Evolutionary conservation across 1,140 invertebrate genomes (phyloP), one percentile per base, ranked within the genome.

Genomic region (Ridgeia piscesae): DNA sequence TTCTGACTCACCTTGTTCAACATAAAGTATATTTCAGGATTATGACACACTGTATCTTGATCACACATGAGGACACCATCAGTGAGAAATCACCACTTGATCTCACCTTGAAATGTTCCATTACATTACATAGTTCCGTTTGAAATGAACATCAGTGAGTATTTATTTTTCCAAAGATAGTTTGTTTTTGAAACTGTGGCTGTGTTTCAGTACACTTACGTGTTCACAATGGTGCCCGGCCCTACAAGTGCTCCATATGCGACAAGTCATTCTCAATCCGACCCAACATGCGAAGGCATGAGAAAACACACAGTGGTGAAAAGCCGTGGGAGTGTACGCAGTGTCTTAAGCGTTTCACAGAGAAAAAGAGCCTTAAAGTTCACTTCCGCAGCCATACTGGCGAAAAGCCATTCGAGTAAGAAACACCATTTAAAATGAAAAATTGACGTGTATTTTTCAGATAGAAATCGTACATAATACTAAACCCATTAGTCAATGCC

Each of bases 381-480:
- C 99, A 99, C 95, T 96, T 99, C 50, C 97, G 99, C 93, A 99
- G 99, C 31, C 99, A 99, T 95, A 99, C 98, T 6, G 99, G 99
- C 0, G 99, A 99, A 95, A 96, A 99, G 89, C 99, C 99, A 0
- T 99, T 99, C 96, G 98, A 99, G 95, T 99, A 99, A 96, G 92
- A 93, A 58, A 35, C 33, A 17, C 34, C 34, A 33, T n/a, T 35
- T 35, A 42, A 11, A 11, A 42, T 6, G 42, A 42, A 6, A 6
- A 42, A 6, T 42, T 42, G 4, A 11, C 42, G 42, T 42, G 42
- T 4, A 6, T 6, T 4, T 42, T 42, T 11, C 42, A 42, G 11
- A 42, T 42, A 11, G 42, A 4, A 42, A n/a, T n/a, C n/a, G n/a
- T n/a, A n/a, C n/a, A n/a, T n/a, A n/a, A n/a, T n/a, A n/a, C n/a